Evolutionary conservation across 2,888 invertebrate genomes (phyloP).

Genomic region (Polydrusus pterygomalis): DNA sequence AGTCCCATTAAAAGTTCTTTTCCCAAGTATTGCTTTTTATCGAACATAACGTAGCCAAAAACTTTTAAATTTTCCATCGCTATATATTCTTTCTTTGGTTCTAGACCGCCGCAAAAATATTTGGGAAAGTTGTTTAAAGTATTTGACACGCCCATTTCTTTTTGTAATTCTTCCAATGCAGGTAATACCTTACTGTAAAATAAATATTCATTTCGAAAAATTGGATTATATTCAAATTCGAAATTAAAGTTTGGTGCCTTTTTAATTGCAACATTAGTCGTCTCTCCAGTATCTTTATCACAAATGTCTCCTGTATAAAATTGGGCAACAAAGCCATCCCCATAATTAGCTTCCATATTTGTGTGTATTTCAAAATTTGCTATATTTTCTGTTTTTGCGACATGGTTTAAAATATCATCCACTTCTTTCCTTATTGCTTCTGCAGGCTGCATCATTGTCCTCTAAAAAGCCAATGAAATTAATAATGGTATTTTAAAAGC

Average conservation of each 20-base stretch:
- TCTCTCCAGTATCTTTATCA: constrained; percentile 35
- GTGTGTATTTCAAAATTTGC: constrained; percentile 22
- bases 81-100: constrained; percentile 22
- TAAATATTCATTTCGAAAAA: constrained; percentile 38
- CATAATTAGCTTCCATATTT: neutral
- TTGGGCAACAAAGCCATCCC: constrained; percentile 22
- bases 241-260: constrained; percentile 30
- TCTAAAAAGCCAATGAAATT: too few species aligned
- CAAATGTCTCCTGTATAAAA: constrained; percentile 33
- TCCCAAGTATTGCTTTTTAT: constrained; percentile 37
- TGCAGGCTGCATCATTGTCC: too few species aligned
- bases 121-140: constrained; percentile 33
- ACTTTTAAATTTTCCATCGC: constrained; percentile 31
- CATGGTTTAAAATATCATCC: constrained; percentile 11
- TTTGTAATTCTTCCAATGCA: constrained; percentile 12
- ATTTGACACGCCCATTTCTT: neutral
- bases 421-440: neutral
- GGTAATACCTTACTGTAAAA: constrained; percentile 41
- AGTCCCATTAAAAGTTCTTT: constrained; percentile 28
- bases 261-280: constrained; percentile 30
- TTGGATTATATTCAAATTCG: neutral
- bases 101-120: constrained; percentile 1
- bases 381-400: constrained; percentile 25
- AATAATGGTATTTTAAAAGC: too few species aligned
- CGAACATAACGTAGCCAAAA: constrained; percentile 34